phyloP scores from a whole-genome alignment of 2,888 invertebrate genomes.

The Cyaniris semiargus region DNA sequence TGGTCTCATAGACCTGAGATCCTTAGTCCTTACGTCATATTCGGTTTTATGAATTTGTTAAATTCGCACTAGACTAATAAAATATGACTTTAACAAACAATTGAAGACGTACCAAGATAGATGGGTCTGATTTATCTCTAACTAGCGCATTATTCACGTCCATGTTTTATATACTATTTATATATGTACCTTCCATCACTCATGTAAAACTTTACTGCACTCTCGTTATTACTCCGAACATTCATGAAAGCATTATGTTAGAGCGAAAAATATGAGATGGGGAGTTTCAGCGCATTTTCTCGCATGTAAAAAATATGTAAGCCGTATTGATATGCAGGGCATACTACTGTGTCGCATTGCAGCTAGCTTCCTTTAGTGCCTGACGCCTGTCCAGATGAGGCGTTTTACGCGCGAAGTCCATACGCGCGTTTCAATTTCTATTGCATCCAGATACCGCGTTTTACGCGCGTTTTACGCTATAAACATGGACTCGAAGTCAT shows the following conservation, averaged over 20 bases:
- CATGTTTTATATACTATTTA: neutral
- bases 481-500: too few species aligned
- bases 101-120: neutral
- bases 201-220: neutral
- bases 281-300: neutral
- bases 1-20: neutral
- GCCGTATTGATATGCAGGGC: slow-evolving; percentile 11
- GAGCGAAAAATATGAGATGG: slow-evolving; percentile 13
- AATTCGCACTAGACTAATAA: neutral
- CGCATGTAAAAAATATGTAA: slow-evolving; percentile 7
- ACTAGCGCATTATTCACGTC: neutral
- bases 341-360: slow-evolving; percentile 22
- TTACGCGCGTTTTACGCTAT: too few species aligned
- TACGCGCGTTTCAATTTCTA: too few species aligned
- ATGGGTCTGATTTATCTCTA: neutral
- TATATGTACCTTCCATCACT: neutral
- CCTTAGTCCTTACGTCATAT: neutral
- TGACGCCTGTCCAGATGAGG: too few species aligned
- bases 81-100: neutral
- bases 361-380: slow-evolving; percentile 3
- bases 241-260: neutral
- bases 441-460: too few species aligned
- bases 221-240: neutral
- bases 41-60: neutral
- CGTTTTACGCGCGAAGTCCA: too few species aligned